A percentile compares a stretch with the other conserved stretches of the same genome.
These are phyloP conservation scores for Drosophila rubida DNA, from an alignment of 2,888 invertebrate genomes.

Conservation along the genomic window DNA sequence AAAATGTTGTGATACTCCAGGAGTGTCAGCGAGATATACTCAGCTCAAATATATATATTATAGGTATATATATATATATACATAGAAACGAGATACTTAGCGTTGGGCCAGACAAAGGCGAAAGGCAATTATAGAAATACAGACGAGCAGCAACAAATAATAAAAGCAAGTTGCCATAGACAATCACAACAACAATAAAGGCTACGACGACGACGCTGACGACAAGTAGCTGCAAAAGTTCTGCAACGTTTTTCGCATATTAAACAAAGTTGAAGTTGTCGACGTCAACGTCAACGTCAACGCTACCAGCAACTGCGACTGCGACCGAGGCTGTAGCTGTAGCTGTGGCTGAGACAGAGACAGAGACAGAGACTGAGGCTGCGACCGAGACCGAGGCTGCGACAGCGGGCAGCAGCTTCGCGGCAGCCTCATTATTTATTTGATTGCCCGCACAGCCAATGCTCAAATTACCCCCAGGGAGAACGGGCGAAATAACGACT, in stretches of 20 bases:
- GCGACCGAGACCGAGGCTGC: slow-evolving; percentile 9
- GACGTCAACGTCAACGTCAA: slow-evolving; percentile 37
- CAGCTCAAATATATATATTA: slow-evolving; percentile 6
- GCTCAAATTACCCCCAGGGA: slow-evolving; percentile 76
- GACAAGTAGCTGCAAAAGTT: slow-evolving; percentile 75
- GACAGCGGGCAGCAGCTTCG: slow-evolving; percentile 38
- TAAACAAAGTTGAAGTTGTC: slow-evolving; percentile 71
- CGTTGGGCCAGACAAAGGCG: slow-evolving; percentile 64
- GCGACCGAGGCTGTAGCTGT: slow-evolving; percentile 4
- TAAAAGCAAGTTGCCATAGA: slow-evolving; percentile 75
- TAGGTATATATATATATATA: background rate
- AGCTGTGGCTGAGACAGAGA: background rate
- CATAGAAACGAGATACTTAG: slow-evolving; percentile 52
- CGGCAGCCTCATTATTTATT: slow-evolving; percentile 78
- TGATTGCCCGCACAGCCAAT: slow-evolving; percentile 77
- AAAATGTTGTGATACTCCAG: slow-evolving; percentile 52
- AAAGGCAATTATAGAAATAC: slow-evolving; percentile 75
- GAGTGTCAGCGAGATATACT: slow-evolving; percentile 30
- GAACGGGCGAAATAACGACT: slow-evolving; percentile 25
- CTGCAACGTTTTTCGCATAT: slow-evolving; percentile 78
- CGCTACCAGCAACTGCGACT: slow-evolving; percentile 9
- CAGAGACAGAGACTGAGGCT: background rate
- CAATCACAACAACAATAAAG: slow-evolving; percentile 44
- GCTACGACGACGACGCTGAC: slow-evolving; percentile 35
- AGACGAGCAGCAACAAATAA: slow-evolving; percentile 74